Evolutionary conservation across 2,113 vertebrate species (phyloP).

Genomic region (Gorsachius goisagi): DNA sequence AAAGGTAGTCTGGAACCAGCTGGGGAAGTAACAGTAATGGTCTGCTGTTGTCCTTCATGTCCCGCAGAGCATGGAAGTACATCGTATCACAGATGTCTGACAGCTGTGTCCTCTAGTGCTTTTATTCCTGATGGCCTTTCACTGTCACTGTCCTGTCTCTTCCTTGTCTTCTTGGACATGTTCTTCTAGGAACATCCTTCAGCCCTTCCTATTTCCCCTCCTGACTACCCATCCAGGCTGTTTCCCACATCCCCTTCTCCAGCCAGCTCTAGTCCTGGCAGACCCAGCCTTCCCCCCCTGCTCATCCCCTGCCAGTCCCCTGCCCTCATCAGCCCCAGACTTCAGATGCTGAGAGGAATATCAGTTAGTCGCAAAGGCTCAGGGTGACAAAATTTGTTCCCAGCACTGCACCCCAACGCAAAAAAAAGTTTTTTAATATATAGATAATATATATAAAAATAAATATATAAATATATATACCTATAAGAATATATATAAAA

Average conservation of each 20-base stretch:
- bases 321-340: neutral
- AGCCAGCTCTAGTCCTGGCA: neutral
- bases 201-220: neutral
- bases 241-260: neutral
- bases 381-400: neutral
- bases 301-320: neutral
- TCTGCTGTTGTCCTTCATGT: neutral
- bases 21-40: neutral
- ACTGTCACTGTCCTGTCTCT: neutral
- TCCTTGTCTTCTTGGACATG: neutral
- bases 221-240: neutral
- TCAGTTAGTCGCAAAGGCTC: neutral
- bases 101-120: neutral
- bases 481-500: too few relatives aligned
- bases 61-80: neutral
- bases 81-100: fast-evolving
- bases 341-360: neutral
- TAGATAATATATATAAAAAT: too few relatives aligned
- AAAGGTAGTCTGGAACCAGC: neutral
- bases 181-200: neutral
- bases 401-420: neutral
- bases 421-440: neutral
- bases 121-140: neutral
- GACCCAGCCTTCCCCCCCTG: neutral
- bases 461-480: neutral